Evolutionary conservation across 1,140 invertebrate genomes (phyloP), one percentile per base, ranked within the genome.

Genomic region (Hetaerina americana): DNA sequence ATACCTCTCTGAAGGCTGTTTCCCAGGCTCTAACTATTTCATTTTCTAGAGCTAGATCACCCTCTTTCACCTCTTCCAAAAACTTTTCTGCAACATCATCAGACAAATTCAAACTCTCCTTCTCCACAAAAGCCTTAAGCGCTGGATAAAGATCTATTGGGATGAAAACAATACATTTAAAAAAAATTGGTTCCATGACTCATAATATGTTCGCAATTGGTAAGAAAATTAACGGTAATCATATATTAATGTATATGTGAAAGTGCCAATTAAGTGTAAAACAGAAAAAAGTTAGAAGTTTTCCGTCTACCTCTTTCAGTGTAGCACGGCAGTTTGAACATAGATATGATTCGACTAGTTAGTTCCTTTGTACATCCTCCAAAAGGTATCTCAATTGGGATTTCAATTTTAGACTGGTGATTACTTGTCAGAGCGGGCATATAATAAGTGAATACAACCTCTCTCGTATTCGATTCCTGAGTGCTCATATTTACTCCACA

Each of bases 1-100:
- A 6, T 77, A 68, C 1, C 81, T 81, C 8, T 85, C 70, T 6
- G 83, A 57, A 57, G 3, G 40, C 40, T 10, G 10, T 1, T 57
- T 57, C 40, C 40, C 40, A 57, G 10, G 40, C 2, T 57, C 22
- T 57, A 12, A 57, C 40, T 12, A 57, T 57, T 3, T 57, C 40
- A n/a, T 57, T 57, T n/a, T 57, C 40, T 3, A 2, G 3, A 1
- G 40, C 40, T 12, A 57, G 15, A 57, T n/a, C 40, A 12, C 10
- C 40, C 22, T 57, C 40, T n/a, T 57, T 57, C 22, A n/a, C 40
- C 10, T 57, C 10, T 1, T 57, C 22, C 3, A 57, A n/a, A 18
- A 57, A 57, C 2, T 2, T 57, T 18, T 57, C 40, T 12, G 40
- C 2, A 12, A 57, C 15, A 57, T 57, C 40, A 10, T 57, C 40